Percentiles rank a stretch among this genome's conserved stretches.
These are phyloP conservation scores for Acanthaster planci DNA, from an alignment of 35 echinoderm and acorn worm species.

Conservation along the genomic window DNA sequence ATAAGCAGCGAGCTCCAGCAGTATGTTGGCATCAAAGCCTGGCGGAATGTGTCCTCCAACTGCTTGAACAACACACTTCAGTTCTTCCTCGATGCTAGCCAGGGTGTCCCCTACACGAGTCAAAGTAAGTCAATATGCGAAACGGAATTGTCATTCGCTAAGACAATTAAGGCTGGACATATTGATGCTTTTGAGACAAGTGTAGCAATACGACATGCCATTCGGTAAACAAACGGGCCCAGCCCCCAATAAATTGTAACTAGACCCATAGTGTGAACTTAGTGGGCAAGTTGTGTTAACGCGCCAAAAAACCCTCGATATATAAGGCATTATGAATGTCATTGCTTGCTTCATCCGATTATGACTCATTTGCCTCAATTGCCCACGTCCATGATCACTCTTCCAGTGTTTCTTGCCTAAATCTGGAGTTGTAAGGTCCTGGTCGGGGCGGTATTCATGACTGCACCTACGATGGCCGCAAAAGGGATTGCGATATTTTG, in stretches of 20 bases:
- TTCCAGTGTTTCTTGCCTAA: too few species aligned
- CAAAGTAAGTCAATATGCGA: background rate
- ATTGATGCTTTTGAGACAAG: background rate
- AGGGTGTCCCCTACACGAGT: background rate
- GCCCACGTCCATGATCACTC: too few species aligned
- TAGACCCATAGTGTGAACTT: background rate
- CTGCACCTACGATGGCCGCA: too few species aligned
- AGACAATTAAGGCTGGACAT: background rate
- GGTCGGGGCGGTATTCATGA: too few species aligned
- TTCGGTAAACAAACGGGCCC: background rate
- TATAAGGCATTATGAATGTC: too few species aligned
- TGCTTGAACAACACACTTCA: background rate
- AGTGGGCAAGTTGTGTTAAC: background rate
- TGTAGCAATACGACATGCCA: background rate
- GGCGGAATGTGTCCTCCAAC: background rate
- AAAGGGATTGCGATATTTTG: too few species aligned
- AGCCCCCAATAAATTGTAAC: background rate
- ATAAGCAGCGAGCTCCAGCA: background rate
- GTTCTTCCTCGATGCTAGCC: background rate
- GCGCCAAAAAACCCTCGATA: background rate
- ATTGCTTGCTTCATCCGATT: too few species aligned
- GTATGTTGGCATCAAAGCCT: background rate
- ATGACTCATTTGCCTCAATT: too few species aligned
- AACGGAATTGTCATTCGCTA: background rate
- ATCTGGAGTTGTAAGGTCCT: too few species aligned